phyloP scores from a whole-genome alignment of 2,888 invertebrate genomes.

The Coelopa pilipes region DNA sequence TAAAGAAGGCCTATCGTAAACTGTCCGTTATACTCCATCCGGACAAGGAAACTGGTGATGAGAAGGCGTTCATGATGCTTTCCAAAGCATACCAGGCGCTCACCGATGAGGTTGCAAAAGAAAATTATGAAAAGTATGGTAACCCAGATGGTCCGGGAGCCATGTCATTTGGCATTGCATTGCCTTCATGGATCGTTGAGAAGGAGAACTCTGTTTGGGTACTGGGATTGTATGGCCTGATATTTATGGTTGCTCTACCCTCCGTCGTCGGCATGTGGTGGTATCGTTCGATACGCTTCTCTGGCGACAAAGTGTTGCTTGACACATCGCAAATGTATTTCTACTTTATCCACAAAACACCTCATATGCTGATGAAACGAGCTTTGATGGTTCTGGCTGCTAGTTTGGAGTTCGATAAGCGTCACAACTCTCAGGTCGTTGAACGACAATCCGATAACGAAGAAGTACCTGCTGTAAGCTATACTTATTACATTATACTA shows the following conservation, averaged over 20 bases:
- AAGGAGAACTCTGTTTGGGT: constrained; percentile 99
- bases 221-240: constrained; percentile 90
- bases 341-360: constrained; percentile 95
- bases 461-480: constrained; percentile 88
- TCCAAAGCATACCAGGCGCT: constrained; percentile 93
- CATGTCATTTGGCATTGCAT: constrained; percentile 98
- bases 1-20: constrained; percentile 95
- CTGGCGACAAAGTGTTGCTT: constrained; percentile 94
- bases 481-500: constrained; percentile 7
- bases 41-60: constrained; percentile 96
- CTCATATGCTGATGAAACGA: constrained; percentile 93
- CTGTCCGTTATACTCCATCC: constrained; percentile 95
- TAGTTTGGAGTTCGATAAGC: constrained; percentile 94
- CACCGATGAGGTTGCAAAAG: constrained; percentile 96
- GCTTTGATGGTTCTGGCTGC: constrained; percentile 97
- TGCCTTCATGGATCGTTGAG: constrained; percentile 99
- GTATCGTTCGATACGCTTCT: constrained; percentile 97
- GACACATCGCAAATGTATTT: constrained; percentile 98
- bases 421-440: constrained; percentile 92
- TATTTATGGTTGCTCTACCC: constrained; percentile 97
- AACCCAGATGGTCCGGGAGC: constrained; percentile 99
- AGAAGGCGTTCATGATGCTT: constrained; percentile 96
- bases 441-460: constrained; percentile 94
- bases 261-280: constrained; percentile 96
- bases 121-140: constrained; percentile 99